Conservation (phyloP, 2,888 invertebrate genomes). For the Allygus modestus region DNA sequence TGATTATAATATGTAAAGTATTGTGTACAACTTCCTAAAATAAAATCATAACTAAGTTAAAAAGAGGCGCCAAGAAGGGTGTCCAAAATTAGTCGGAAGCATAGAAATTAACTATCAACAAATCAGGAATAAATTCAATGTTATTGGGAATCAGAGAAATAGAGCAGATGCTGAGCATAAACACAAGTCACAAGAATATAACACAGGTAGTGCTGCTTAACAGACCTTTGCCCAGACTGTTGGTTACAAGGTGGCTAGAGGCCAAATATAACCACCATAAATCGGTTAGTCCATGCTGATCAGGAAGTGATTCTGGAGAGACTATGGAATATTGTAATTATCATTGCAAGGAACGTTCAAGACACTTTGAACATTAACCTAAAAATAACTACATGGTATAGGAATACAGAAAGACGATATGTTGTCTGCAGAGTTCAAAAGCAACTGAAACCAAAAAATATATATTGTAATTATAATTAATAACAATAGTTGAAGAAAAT, state of each 20-base stretch:
- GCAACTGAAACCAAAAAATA: no score
- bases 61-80: not conserved
- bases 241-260: not conserved
- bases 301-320: not conserved
- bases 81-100: not conserved
- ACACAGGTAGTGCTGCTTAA: conserved; percentile 5
- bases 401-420: no score
- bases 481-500: no score
- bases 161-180: conserved; percentile 18
- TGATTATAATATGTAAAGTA: no score
- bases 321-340: no score
- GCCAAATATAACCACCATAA: not conserved
- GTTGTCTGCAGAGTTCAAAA: no score
- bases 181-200: conserved; percentile 22
- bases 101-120: conserved; percentile 10
- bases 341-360: no score
- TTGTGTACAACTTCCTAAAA: no score
- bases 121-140: not conserved
- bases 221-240: not conserved
- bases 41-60: no score
- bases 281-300: not conserved
- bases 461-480: no score
- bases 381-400: no score
- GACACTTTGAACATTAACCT: no score
- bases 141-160: conserved; percentile 10